Evolutionary conservation across 92 coral and sea anemone genomes (phyloP).

Genomic region (Nematostella vectensis): DNA sequence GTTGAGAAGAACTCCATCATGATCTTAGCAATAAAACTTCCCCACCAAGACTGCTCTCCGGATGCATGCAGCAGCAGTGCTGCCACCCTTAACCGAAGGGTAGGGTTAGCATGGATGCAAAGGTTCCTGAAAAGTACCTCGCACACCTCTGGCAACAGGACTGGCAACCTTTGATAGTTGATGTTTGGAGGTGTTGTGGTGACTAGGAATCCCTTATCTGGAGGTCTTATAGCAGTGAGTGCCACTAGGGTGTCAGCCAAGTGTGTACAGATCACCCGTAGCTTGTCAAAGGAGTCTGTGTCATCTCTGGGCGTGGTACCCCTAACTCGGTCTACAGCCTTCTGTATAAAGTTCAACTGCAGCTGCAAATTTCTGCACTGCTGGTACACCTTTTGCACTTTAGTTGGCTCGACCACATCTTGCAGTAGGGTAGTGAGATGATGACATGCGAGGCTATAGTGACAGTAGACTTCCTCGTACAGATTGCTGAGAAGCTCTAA

Average conservation of each 20-base stretch:
- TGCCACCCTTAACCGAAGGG: slow-evolving; percentile 71
- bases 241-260: slow-evolving; percentile 79
- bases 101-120: slow-evolving; percentile 82
- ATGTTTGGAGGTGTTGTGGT: slow-evolving; percentile 27
- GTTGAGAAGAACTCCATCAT: slow-evolving; percentile 85
- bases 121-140: slow-evolving; percentile 81
- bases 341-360: slow-evolving; percentile 80
- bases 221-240: slow-evolving; percentile 54
- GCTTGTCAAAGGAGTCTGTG: slow-evolving; percentile 56
- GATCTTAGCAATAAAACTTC: slow-evolving; percentile 71
- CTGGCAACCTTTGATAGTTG: slow-evolving; percentile 40
- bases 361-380: slow-evolving; percentile 78
- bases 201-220: slow-evolving; percentile 51
- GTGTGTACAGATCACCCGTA: slow-evolving; percentile 80
- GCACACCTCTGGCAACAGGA: slow-evolving; percentile 59
- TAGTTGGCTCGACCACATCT: slow-evolving; percentile 32
- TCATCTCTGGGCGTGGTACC: slow-evolving; percentile 1
- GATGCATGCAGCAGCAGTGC: slow-evolving; percentile 80
- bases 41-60: slow-evolving; percentile 92
- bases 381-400: slow-evolving; percentile 64
- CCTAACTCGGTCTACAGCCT: slow-evolving; percentile 47
- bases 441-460: slow-evolving; percentile 81
- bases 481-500: slow-evolving; percentile 45
- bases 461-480: slow-evolving; percentile 87
- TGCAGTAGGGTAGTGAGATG: slow-evolving; percentile 55